Evolutionary conservation across 2,888 invertebrate species (phyloP).

Genomic region (Deilephila elpenor): DNA sequence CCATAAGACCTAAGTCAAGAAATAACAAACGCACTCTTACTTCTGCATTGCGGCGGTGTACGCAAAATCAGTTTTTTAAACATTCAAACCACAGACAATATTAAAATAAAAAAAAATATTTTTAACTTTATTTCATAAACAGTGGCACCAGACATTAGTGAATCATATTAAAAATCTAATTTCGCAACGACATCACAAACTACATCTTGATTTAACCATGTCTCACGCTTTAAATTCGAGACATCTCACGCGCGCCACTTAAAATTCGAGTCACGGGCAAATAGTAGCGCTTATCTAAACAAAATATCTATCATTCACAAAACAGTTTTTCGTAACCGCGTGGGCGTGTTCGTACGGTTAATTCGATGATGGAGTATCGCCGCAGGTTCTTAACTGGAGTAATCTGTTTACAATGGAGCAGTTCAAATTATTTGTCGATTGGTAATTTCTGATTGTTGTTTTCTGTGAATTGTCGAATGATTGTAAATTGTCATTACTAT

Average conservation of each 20-base stretch:
- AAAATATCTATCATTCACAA: slow-evolving; percentile 42
- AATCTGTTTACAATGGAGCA: slow-evolving; percentile 24
- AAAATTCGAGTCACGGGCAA: slow-evolving; percentile 16
- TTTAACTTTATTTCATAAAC: too few relatives aligned
- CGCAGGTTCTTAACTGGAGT: slow-evolving; percentile 24
- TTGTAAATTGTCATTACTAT: too few relatives aligned
- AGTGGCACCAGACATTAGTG: too few relatives aligned
- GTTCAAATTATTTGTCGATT: slow-evolving; percentile 14
- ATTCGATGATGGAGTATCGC: slow-evolving; percentile 29
- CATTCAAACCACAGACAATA: too few relatives aligned
- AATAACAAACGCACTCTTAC: too few relatives aligned
- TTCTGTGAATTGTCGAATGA: neutral
- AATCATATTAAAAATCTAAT: too few relatives aligned
- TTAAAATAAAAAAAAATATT: too few relatives aligned
- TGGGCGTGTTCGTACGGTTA: slow-evolving; percentile 28
- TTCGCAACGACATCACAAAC: neutral
- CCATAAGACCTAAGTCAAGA: too few relatives aligned
- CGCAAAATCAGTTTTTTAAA: too few relatives aligned
- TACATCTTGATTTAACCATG: neutral
- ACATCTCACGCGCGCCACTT: neutral
- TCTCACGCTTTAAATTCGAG: neutral
- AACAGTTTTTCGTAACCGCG: slow-evolving; percentile 35
- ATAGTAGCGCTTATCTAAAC: slow-evolving; percentile 35
- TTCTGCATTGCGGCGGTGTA: too few relatives aligned
- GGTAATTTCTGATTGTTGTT: neutral